Conservation (phyloP, 1,140 invertebrate species). For the Drosophila sproati region DNA sequence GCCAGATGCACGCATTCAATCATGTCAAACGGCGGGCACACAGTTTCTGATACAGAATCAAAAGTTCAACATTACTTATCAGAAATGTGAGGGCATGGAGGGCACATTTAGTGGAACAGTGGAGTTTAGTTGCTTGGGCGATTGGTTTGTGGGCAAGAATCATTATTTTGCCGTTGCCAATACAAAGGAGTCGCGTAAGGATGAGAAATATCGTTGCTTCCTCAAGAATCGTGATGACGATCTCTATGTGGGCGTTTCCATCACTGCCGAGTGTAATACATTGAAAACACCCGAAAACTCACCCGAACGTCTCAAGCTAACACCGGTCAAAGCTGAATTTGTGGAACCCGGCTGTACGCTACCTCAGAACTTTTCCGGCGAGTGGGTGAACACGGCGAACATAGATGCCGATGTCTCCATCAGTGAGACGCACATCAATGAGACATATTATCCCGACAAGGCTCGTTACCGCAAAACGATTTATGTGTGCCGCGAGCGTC, state of each 20-base stretch:
- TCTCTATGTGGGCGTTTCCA: slow-evolving; percentile 94
- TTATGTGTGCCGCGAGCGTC: slow-evolving; percentile 96
- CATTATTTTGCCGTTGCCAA: slow-evolving; percentile 98
- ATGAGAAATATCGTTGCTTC: slow-evolving; percentile 97
- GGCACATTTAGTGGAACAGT: slow-evolving; percentile 96
- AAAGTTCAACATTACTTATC: slow-evolving; percentile 98
- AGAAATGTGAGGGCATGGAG: slow-evolving; percentile 91
- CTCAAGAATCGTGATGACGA: slow-evolving; percentile 97
- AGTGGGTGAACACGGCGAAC: slow-evolving; percentile 98
- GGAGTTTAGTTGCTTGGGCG: slow-evolving; percentile 96
- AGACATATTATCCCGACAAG: slow-evolving; percentile 96
- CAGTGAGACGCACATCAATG: slow-evolving; percentile 98
- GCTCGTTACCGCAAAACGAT: slow-evolving; percentile 94
- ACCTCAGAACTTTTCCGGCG: slow-evolving; percentile 96
- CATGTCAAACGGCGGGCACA: slow-evolving; percentile 97
- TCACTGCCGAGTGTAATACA: slow-evolving; percentile 96
- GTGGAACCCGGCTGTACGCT: slow-evolving; percentile 95
- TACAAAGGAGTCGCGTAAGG: slow-evolving; percentile 96
- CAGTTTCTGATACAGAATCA: slow-evolving; percentile 98
- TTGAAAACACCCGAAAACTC: slow-evolving; percentile 96
- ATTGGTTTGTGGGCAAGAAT: slow-evolving; percentile 98
- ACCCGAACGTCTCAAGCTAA: slow-evolving; percentile 94
- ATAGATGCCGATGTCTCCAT: slow-evolving; percentile 97
- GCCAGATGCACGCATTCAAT: slow-evolving; percentile 94
- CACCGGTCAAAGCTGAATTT: slow-evolving; percentile 92